phyloP scores from a whole-genome alignment of 2,797 vertebrate genomes.

The Mus minutoides region DNA sequence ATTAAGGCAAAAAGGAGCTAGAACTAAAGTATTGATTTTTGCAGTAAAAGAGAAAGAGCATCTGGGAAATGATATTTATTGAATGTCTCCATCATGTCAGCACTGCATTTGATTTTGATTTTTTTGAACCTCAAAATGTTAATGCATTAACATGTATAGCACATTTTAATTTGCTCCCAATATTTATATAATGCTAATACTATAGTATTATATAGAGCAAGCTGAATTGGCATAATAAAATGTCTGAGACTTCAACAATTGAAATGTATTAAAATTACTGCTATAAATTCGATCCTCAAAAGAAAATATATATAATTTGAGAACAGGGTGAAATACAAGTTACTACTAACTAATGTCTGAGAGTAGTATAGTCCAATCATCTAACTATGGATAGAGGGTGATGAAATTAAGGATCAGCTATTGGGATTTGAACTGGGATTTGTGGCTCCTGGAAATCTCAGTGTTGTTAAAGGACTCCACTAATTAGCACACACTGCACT shows the following conservation, averaged over 20 bases:
- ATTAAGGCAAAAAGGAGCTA: background rate
- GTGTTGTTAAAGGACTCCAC: background rate
- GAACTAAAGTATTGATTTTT: slow-evolving; percentile 14
- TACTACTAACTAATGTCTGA: background rate
- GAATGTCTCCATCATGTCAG: background rate
- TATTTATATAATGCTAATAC: background rate
- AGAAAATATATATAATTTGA: background rate
- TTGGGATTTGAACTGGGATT: slow-evolving; percentile 5
- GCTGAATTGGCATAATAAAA: slow-evolving; percentile 17
- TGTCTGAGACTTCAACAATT: background rate
- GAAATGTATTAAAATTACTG: background rate
- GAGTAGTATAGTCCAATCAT: background rate
- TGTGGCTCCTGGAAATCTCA: background rate
- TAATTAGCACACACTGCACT: background rate
- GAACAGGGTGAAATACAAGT: slow-evolving; percentile 7
- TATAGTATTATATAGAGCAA: background rate
- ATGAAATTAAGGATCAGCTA: background rate
- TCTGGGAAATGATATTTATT: background rate
- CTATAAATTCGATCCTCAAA: background rate
- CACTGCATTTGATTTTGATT: background rate
- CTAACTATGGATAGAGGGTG: background rate
- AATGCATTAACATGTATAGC: too few relatives aligned
- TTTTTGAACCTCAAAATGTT: slow-evolving; percentile 4
- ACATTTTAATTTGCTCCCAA: background rate
- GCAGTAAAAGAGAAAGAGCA: background rate